Base-by-base conservation (phyloP, 2,113 vertebrate genomes). In the Rhinichthys klamathensis region DNA sequence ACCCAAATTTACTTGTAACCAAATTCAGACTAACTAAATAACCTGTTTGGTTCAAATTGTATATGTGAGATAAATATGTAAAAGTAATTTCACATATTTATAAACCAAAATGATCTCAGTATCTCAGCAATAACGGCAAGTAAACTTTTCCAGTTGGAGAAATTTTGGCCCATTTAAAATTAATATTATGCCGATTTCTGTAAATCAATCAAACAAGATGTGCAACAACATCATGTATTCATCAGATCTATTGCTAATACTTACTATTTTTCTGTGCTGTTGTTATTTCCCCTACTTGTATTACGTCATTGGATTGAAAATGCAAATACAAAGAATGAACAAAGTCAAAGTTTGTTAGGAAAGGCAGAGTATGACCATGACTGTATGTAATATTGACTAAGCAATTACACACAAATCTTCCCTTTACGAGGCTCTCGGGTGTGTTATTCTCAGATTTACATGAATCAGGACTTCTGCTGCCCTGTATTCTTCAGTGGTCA, bases 371-470 rank as follows among this genome's bases (percentile, higher is more conserved):
- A 10, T 38, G 35, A n/a, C 10, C 35, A n/a, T 2, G 21, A 41
- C 63, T 82, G 63, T 70, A 6, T 72, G 11, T 38, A 60, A 80
- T 41, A 23, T 51, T 18, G 65, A 67, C 2, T 35, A 35, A 67
- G 30, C 30, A 67, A 67, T 21, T 35, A 4, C 6, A 35, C 46
- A 9, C 9, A 80, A 44, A 80, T 21, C 65, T 41, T 41, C 8
- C 5, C 30, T 72, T 41, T 51, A 60, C 4, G n/a, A 84, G 35
- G 25, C 23, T 25, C 35, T 7, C 18, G 1, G 35, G 54, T 56
- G 30, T 2, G 58, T 56, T 78, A 78, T 67, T 51, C 51, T 83
- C 63, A 75, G 44, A 82, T 82, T 67, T 77, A 80, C 49, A 69
- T 69, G 81, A 38, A 76, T 58, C 70, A n/a, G 49, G 23, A 86